Evolutionary conservation across 2,797 vertebrate species (phyloP), one percentile per base, ranked within the genome.

Genomic region (Tachyglossus aculeatus): DNA sequence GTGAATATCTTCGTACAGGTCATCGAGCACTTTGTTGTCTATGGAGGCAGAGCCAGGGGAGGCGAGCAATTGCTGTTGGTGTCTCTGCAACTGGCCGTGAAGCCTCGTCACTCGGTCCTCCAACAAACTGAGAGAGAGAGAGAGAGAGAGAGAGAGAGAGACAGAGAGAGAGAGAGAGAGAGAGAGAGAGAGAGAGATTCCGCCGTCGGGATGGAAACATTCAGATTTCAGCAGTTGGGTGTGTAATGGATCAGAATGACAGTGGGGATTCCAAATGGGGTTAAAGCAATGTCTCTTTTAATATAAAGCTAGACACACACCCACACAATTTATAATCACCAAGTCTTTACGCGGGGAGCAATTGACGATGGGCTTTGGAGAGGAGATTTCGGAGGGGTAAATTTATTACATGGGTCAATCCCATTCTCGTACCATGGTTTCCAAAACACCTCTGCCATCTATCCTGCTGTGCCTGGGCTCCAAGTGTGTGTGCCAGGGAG

Each of bases 1-100:
- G 93, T 99, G 98, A 91, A 99, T 99, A 91, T 99, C 98, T 91
- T 99, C 98, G 9, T 99, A 99, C 45, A 99, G 93, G 81, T 99
- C 97, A 74, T 99, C 98, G 86, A 99, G 94, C 63, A 95, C 93
- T 92, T 95, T 98, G 84, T 95, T 95, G 85, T 97, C 96, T 44
- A 94, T 86, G 3, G 96, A 91, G 60, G 90, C 93, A 4, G 94
- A 93, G 55, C 94, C 92, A 29, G 97, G 91, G 1, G 96, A 93
- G 59, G 96, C 91, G 91, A 99, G 95, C 75, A 99, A 92, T 39
- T 97, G 97, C 88, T 98, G 97, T 86, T 99, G 98, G 76, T 97
- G 96, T 79, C 96, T 94, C 65, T 99, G 98, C 62, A 99, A 95
- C 76, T 99, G 96, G 39, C 98, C 96, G 12, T 99, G 98, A 51